These are phyloP conservation scores for Microhierax caerulescens DNA, from an alignment of 2,797 vertebrate genomes.

Conservation along the genomic window DNA sequence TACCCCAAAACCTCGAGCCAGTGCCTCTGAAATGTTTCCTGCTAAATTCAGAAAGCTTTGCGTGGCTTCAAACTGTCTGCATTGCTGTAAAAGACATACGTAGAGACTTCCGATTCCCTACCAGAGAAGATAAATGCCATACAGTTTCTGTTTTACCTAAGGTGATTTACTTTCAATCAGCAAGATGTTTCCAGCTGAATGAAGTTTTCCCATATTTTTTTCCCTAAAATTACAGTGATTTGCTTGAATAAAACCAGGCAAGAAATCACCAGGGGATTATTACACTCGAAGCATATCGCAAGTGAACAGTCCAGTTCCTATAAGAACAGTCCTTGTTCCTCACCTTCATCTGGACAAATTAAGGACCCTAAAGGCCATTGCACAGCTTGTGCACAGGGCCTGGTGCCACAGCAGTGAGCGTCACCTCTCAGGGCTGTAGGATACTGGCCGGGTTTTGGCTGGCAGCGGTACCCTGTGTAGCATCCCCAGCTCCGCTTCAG, in stretches of 20 bases:
- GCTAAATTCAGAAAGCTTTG: not conserved
- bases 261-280: not conserved
- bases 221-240: not conserved
- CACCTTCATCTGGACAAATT: not conserved
- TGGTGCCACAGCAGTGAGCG: not conserved
- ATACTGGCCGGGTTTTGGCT: not conserved
- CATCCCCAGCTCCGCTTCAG: fast-evolving
- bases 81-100: not conserved
- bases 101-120: not conserved
- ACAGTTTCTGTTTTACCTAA: conserved; percentile 25
- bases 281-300: fast-evolving
- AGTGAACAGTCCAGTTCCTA: fast-evolving
- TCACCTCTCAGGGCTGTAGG: not conserved
- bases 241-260: conserved; percentile 7
- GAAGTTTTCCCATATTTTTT: not conserved
- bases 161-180: conserved; percentile 40
- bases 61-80: not conserved
- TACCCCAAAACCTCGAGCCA: not conserved
- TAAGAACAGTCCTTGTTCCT: not conserved
- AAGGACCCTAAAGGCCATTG: not conserved
- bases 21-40: not conserved
- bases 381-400: not conserved
- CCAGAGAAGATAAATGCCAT: not conserved
- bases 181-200: conserved; percentile 22
- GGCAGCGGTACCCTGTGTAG: not conserved